Evolutionary conservation across 2,888 invertebrate genomes (phyloP), one percentile per base, ranked within the genome.

Genomic region (Panorpa germanica): DNA sequence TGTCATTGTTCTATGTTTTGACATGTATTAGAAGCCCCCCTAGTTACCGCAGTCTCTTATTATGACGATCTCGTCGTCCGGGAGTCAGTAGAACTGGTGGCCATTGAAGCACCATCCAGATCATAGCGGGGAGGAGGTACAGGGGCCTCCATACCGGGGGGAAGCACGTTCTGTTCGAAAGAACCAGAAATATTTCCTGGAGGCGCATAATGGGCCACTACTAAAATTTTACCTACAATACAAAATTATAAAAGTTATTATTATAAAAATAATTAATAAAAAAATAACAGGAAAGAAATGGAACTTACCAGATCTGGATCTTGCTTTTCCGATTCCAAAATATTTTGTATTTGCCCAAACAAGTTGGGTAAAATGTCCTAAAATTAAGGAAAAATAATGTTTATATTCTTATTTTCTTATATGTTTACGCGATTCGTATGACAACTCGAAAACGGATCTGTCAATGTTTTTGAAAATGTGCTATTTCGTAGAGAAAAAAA

Each of bases 301-400:
- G 25, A 78, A 63, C 45, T 78, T 78, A 9, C 81, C 81, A 10
- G 74, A 72, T 24, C 74, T 59, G 18, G 76, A 76, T 29, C 71
- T 64, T 2, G 82, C 81, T 46, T 78, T 80, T 5, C 82, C 85
- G 2, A 85, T 68, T 3, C 86, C 85, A 45, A 83, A 70, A 48
- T 70, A 67, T 25, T 67, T 64, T 3, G 76, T 78, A 26, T 62
- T 64, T 20, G 69, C 66, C 85, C 86, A 86, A 14, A 85, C 77
- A 51, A 86, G 61, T 55, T 85, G 85, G 1, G 82, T 81, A 52
- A 85, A 85, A 51, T 83, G 82, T 34, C 83, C 83, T 80, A 52
- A 12, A 50, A 48, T 40, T 33, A 39, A 27, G 36, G 29, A 26
- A 39, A 21, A 15, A n/a, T 32, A 14, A 19, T 8, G 8, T 19